These are phyloP conservation scores for Tiliqua scincoides DNA, from an alignment of 2,113 vertebrate genomes.

Conservation along the genomic window DNA sequence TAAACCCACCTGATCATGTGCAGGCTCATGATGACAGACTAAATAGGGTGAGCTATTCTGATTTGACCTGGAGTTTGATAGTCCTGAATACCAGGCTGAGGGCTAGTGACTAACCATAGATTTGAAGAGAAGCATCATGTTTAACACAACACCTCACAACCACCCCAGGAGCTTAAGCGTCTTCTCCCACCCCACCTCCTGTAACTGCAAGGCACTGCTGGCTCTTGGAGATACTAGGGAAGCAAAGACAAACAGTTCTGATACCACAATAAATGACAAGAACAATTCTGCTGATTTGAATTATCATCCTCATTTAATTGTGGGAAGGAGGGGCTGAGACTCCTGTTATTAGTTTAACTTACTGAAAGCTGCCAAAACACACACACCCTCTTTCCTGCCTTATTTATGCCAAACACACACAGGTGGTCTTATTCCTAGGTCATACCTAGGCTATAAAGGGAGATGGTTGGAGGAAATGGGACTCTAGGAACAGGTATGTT, in stretches of 20 bases:
- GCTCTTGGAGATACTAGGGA: not conserved
- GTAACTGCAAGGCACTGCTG: not conserved
- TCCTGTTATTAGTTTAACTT: not conserved
- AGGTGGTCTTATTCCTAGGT: not conserved
- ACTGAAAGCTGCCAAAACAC: not conserved
- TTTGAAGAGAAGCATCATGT: not conserved
- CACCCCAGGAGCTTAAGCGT: not conserved
- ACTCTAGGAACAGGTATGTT: not conserved
- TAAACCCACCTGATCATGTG: not conserved
- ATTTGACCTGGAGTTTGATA: not conserved
- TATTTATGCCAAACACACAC: not conserved
- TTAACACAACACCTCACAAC: not conserved
- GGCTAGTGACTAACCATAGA: not conserved
- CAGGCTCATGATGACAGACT: not conserved
- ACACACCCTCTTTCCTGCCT: not conserved
- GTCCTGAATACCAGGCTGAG: no score
- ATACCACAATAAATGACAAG: not conserved
- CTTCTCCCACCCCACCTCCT: not conserved
- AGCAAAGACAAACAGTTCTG: not conserved
- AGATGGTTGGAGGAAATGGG: not conserved
- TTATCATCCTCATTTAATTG: constrained; percentile 26
- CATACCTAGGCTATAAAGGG: not conserved
- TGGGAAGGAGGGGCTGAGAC: not conserved
- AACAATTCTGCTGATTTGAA: not conserved
- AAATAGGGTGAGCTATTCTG: not conserved